phyloP scores from a whole-genome alignment of 2,113 vertebrate species.

The Nycticebus coucang region DNA sequence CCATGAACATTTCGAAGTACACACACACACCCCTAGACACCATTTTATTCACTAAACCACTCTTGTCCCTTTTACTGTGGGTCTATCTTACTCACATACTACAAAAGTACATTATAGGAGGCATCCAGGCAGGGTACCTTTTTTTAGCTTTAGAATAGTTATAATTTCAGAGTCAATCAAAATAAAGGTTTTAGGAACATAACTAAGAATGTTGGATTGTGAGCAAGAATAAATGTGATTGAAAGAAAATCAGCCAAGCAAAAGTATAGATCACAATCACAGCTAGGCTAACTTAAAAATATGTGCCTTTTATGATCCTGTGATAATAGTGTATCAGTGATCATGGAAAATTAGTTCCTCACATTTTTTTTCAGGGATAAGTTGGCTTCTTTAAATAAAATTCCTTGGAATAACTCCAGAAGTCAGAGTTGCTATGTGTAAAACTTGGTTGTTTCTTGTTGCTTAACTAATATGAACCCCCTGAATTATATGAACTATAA shows the following conservation, averaged over 20 bases:
- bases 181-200: background rate
- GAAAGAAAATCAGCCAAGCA: constrained; percentile 40
- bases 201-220: background rate
- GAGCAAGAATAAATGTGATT: background rate
- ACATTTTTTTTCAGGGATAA: constrained; percentile 60
- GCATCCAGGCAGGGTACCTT: background rate
- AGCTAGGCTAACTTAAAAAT: constrained; percentile 48
- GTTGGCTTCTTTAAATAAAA: constrained; percentile 58
- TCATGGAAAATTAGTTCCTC: constrained; percentile 44
- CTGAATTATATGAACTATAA: constrained; percentile 62
- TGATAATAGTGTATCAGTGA: background rate
- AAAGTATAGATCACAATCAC: background rate
- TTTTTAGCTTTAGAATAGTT: background rate
- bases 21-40: too few relatives aligned
- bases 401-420: constrained; percentile 71
- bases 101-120: background rate
- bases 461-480: constrained; percentile 59
- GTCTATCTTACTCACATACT: background rate
- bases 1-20: too few relatives aligned
- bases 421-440: constrained; percentile 70
- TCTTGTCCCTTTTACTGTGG: background rate
- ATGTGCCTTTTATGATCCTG: background rate
- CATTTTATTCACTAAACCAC: background rate
- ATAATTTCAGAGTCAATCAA: background rate
- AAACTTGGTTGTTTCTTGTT: constrained; percentile 66